Conservation (phyloP, 2,888 invertebrate species). For the Xestia sexstrigata region DNA sequence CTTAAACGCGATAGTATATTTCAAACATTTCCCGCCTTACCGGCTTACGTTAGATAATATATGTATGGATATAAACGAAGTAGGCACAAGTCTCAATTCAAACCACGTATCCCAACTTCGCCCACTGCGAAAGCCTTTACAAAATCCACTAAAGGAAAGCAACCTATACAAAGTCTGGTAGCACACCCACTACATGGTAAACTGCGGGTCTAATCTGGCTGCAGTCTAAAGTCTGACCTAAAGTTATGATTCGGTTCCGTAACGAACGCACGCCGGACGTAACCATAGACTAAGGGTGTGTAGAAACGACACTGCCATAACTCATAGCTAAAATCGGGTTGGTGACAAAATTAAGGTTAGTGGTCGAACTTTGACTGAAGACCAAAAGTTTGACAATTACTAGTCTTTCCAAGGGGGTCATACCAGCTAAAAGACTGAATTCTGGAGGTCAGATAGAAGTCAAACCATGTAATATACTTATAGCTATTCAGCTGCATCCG, state of each 20-base stretch:
- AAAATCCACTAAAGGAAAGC: not conserved
- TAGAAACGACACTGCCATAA: not conserved
- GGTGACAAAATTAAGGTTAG: not conserved
- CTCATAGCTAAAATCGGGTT: not conserved
- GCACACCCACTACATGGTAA: not conserved
- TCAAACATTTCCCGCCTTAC: too few relatives aligned
- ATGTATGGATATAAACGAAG: too few relatives aligned
- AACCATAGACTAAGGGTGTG: slow-evolving; percentile 1
- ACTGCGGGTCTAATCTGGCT: slow-evolving; percentile 27
- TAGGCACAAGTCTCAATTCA: not conserved
- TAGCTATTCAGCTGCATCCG: not conserved
- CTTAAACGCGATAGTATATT: too few relatives aligned
- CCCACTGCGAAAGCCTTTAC: not conserved
- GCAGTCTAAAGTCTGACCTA: slow-evolving; percentile 7
- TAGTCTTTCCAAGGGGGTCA: not conserved
- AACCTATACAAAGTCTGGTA: not conserved
- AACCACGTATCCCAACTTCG: not conserved
- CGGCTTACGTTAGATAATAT: too few relatives aligned
- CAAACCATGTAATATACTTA: not conserved
- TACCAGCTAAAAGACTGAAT: not conserved
- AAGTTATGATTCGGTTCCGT: slow-evolving; percentile 47
- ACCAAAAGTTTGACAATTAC: not conserved
- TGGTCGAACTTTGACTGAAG: not conserved
- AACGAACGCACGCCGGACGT: slow-evolving; percentile 30
- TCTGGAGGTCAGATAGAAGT: not conserved